Evolutionary conservation across 2,888 invertebrate species (phyloP).

Genomic region (Spicauda simplicius): DNA sequence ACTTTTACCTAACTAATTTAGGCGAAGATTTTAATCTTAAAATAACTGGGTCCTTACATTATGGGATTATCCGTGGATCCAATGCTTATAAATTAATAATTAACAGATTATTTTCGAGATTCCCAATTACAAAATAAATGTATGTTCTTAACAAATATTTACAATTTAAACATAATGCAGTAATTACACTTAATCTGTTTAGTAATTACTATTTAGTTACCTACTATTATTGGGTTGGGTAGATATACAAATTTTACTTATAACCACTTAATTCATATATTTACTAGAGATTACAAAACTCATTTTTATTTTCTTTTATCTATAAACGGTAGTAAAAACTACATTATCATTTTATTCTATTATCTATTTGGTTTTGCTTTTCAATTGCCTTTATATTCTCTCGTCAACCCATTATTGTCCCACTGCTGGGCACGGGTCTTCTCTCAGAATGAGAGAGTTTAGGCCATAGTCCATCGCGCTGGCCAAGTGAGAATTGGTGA

Average conservation of each 20-base stretch:
- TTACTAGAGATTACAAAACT: neutral
- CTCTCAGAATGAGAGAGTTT: too few relatives aligned
- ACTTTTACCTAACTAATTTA: neutral
- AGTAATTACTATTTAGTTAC: neutral
- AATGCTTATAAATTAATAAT: neutral
- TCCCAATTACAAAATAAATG: conserved; percentile 3
- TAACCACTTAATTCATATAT: neutral
- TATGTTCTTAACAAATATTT: neutral
- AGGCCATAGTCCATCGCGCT: too few relatives aligned
- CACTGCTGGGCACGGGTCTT: too few relatives aligned
- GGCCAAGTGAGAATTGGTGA: too few relatives aligned
- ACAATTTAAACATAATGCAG: neutral
- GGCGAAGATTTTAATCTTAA: neutral
- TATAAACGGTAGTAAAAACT: neutral
- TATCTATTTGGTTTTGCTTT: neutral
- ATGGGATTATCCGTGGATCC: neutral
- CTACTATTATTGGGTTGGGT: neutral
- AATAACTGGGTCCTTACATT: neutral
- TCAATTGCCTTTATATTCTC: too few relatives aligned
- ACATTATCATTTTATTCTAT: neutral
- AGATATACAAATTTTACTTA: neutral
- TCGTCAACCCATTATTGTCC: too few relatives aligned
- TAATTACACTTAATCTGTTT: neutral
- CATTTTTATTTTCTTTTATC: neutral
- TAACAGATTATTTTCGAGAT: conserved; percentile 3